Evolutionary conservation across 1,140 invertebrate species (phyloP), one percentile per base, ranked within the genome.

Genomic region (Centruroides sculpturatus): DNA sequence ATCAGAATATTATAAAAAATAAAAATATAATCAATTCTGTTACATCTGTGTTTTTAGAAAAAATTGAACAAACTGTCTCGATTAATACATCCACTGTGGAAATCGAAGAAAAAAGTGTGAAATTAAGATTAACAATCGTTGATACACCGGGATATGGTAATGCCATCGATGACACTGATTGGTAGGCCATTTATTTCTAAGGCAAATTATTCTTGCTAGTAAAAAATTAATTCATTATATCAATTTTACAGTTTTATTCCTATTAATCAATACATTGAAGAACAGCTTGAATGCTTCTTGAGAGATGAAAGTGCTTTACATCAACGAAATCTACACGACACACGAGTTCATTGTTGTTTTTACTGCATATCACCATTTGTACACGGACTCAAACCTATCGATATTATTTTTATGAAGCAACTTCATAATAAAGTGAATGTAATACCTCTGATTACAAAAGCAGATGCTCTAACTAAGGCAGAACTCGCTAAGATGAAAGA

Each of bases 391-490:
- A 83, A 94, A 67, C 89, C 92, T 1, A 74, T 99, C 64, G 96
- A 99, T 74, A 87, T 99, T 68, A 90, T 98, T 77, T 96, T 98
- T 71, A 97, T 99, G 93, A 97, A 97, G 71, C 86, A 94, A 71
- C 77, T 99, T 11, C 94, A 98, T 71, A 92, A 95, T 68, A 97
- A 95, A 82, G 74, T 66, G 4, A 99, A 98, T 73, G 95, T 99
- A 70, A 92, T 99, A 69, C 96, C 96, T 63, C 89, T 99, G 4
- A 95, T 99, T 71, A 94, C 94, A 53, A 99, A 99, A 79, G 91
- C 95, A 35, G 96, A 99, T 77, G 92, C 92, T 62, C 78, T 99
- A 36, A 98, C 92, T 7, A 92, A 93, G 73, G 92, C 93, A 69
- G 96, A 99, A 80, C 85, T 87, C 62, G 76, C 84, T 61, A 82